Evolutionary conservation across 2,888 invertebrate genomes (phyloP).

Genomic region (Taenaris catops): DNA sequence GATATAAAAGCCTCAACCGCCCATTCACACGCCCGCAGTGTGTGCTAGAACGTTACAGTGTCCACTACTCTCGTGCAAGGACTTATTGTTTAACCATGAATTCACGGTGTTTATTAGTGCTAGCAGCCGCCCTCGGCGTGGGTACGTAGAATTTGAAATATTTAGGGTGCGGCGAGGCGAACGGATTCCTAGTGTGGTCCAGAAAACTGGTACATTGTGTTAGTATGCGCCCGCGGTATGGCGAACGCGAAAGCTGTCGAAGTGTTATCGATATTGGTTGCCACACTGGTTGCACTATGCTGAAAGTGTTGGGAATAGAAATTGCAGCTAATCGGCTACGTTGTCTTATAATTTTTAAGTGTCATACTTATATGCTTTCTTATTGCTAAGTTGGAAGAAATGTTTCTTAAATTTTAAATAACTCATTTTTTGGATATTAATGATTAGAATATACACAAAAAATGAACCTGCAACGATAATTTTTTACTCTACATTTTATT

Average conservation of each 20-base stretch:
- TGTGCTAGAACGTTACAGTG: slow-evolving; percentile 77
- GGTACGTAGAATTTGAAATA: slow-evolving; percentile 81
- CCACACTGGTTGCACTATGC: slow-evolving; percentile 32
- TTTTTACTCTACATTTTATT: no score
- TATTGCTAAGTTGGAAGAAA: no score
- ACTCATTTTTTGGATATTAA: no score
- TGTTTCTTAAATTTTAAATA: no score
- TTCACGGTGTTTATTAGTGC: slow-evolving; percentile 78
- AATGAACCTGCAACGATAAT: no score
- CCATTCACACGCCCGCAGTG: slow-evolving; percentile 79
- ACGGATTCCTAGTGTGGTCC: slow-evolving; percentile 15
- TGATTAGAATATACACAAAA: no score
- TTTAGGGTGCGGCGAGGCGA: slow-evolving; percentile 53
- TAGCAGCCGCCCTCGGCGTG: slow-evolving; percentile 84
- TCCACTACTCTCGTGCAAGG: slow-evolving; percentile 68
- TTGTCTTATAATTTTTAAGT: slow-evolving; percentile 6
- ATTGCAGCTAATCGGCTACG: slow-evolving; percentile 32
- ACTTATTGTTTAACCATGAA: slow-evolving; percentile 72
- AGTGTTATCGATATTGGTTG: slow-evolving; percentile 49
- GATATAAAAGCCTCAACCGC: slow-evolving; percentile 73
- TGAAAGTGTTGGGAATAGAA: slow-evolving; percentile 41
- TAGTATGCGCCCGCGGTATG: slow-evolving; percentile 29
- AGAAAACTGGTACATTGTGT: slow-evolving; percentile 18
- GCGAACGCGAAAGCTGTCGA: slow-evolving; percentile 44
- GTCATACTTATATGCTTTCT: slow-evolving; percentile 7